A percentile compares a stretch with the other conserved stretches of the same genome.
These are phyloP conservation scores for Pegea sp. DNA, from an alignment of 23 tunicate genomes.

Conservation along the genomic window DNA sequence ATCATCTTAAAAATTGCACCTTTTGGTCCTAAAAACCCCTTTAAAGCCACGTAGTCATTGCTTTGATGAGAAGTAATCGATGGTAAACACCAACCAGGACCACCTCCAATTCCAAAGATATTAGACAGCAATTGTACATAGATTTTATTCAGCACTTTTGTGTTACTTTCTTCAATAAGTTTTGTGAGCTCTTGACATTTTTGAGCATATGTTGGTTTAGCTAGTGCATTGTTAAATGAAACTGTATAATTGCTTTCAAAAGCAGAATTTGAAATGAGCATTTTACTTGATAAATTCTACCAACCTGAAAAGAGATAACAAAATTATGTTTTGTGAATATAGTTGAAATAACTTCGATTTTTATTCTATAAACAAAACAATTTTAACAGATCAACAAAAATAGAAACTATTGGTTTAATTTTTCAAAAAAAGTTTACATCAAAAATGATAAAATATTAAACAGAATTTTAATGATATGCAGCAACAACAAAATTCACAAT, in stretches of 20 bases:
- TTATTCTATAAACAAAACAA: too few species aligned
- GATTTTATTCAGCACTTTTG: constrained; percentile 16
- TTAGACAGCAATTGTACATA: constrained; percentile 18
- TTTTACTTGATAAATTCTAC: too few species aligned
- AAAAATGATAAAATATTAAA: too few species aligned
- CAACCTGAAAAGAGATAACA: too few species aligned
- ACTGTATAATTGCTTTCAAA: neutral
- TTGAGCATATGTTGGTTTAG: constrained; percentile 10
- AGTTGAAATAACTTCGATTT: too few species aligned
- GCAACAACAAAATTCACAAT: too few species aligned
- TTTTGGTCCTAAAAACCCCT: constrained; percentile 30
- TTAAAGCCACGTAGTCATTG: constrained; percentile 14
- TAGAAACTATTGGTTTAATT: too few species aligned
- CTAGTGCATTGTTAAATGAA: constrained; percentile 5
- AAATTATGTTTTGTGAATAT: too few species aligned
- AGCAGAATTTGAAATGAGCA: too few species aligned
- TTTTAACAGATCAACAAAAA: too few species aligned
- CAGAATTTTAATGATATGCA: too few species aligned
- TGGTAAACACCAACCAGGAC: constrained; percentile 32
- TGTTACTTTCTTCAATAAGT: constrained; percentile 23
- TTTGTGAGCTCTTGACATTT: constrained; percentile 39
- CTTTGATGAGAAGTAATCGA: constrained; percentile 8
- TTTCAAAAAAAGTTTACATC: too few species aligned
- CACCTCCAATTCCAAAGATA: constrained; percentile 23
- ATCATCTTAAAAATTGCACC: constrained; percentile 59